A percentile compares a stretch with the other conserved stretches of the same genome.
These are phyloP conservation scores for Eulemur albifrons DNA, from an alignment of 2,797 vertebrate species.

Conservation along the genomic window DNA sequence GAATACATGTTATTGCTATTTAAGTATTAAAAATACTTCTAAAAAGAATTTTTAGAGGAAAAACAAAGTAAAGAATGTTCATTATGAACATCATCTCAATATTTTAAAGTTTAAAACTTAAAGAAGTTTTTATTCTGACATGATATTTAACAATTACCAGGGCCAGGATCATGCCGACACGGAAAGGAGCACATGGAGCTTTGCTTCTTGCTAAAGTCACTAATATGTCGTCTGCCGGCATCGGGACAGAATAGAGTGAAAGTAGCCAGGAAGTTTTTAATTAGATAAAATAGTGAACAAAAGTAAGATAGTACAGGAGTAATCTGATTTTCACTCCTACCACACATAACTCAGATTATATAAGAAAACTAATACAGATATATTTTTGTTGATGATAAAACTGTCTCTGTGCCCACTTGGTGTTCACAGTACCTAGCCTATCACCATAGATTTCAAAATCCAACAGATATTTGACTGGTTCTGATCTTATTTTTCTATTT, in stretches of 20 bases:
- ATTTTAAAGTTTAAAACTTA: constrained; percentile 44
- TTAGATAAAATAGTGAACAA: background rate
- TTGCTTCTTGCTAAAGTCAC: background rate
- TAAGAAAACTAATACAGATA: background rate
- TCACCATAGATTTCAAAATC: background rate
- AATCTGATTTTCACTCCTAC: too few relatives aligned
- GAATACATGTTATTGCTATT: background rate
- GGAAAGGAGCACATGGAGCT: background rate
- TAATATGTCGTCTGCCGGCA: background rate
- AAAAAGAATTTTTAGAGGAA: background rate
- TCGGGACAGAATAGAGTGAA: background rate
- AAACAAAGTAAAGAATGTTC: background rate
- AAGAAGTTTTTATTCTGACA: background rate
- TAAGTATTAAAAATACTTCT: background rate
- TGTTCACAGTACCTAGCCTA: background rate
- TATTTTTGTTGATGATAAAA: background rate
- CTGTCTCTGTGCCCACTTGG: background rate
- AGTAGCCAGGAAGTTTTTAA: background rate
- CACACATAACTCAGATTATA: too few relatives aligned
- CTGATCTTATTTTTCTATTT: background rate
- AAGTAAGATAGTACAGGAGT: background rate
- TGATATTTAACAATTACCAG: background rate
- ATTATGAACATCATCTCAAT: background rate
- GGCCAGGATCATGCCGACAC: fast-evolving
- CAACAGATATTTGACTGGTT: background rate